Conservation (phyloP, 2,888 invertebrate species). For the Limenitis arthemis region DNA sequence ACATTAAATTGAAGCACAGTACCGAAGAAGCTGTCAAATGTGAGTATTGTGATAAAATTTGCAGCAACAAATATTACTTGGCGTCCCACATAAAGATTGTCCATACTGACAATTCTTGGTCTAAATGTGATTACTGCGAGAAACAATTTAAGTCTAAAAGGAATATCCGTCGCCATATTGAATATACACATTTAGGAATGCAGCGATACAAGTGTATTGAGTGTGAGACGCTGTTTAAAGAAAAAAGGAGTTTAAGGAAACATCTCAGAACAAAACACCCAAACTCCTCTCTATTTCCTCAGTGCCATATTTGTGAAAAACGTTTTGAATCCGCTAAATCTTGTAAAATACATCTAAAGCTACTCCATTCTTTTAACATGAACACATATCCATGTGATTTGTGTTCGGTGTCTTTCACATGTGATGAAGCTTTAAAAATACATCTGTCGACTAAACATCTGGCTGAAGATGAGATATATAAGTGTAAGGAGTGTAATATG, state of each 20-base stretch:
- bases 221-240: constrained; percentile 56
- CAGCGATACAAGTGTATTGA: constrained; percentile 54
- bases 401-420: constrained; percentile 49
- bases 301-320: constrained; percentile 54
- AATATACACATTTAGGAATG: constrained; percentile 54
- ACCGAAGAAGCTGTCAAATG: constrained; percentile 45
- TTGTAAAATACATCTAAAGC: constrained; percentile 53
- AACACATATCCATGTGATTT: constrained; percentile 51
- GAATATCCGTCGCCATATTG: constrained; percentile 52
- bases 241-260: constrained; percentile 52
- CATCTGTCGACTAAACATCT: constrained; percentile 48
- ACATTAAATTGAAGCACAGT: constrained; percentile 51
- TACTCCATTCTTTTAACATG: constrained; percentile 53
- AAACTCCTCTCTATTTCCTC: constrained; percentile 45
- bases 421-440: constrained; percentile 41
- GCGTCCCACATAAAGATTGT: constrained; percentile 54
- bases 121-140: constrained; percentile 54
- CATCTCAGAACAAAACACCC: constrained; percentile 55
- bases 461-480: constrained; percentile 51
- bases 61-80: constrained; percentile 53
- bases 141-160: constrained; percentile 55
- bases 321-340: constrained; percentile 59
- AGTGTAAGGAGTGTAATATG: constrained; percentile 52
- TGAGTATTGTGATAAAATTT: constrained; percentile 44
- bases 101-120: constrained; percentile 42